These are phyloP conservation scores for Acrocyrtus sp. DNA, from an alignment of 2,888 invertebrate species.

Conservation along the genomic window DNA sequence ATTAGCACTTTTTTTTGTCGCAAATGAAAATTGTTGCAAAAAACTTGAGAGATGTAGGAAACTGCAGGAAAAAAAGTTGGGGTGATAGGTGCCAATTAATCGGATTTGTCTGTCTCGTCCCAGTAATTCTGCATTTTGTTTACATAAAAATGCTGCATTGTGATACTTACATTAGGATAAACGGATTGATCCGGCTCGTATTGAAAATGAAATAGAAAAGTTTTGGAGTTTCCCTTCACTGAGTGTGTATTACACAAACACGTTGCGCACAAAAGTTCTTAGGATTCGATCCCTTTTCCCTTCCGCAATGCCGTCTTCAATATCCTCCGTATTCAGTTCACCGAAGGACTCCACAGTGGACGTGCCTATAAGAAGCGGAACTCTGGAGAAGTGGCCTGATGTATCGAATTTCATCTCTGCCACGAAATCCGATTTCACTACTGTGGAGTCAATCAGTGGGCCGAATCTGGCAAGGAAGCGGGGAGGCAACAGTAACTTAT, in stretches of 20 bases:
- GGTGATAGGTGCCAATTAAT: not conserved
- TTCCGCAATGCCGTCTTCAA: conserved; percentile 62
- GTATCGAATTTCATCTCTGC: conserved; percentile 61
- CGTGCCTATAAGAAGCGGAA: conserved; percentile 60
- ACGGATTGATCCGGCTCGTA: conserved; percentile 84
- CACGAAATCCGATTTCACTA: conserved; percentile 62
- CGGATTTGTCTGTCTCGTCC: not conserved
- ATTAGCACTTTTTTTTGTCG: not conserved
- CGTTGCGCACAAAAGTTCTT: conserved; percentile 83
- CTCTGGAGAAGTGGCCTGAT: conserved; percentile 59
- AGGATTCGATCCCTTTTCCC: conserved; percentile 75
- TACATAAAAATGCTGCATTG: not conserved
- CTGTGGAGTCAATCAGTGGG: conserved; percentile 61
- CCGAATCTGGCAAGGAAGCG: conserved; percentile 62
- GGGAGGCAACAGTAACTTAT: conserved; percentile 57
- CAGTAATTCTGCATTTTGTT: not conserved
- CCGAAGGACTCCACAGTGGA: conserved; percentile 62
- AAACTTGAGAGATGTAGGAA: not conserved
- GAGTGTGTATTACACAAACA: conserved; percentile 76
- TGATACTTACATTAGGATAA: conserved; percentile 74
- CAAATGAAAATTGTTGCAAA: not conserved
- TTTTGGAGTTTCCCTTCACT: conserved; percentile 73
- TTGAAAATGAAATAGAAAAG: conserved; percentile 82
- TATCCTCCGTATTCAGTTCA: conserved; percentile 63
- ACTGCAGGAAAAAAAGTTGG: not conserved